phyloP scores from a whole-genome alignment of 2,113 vertebrate species.

The Cebus imitator region DNA sequence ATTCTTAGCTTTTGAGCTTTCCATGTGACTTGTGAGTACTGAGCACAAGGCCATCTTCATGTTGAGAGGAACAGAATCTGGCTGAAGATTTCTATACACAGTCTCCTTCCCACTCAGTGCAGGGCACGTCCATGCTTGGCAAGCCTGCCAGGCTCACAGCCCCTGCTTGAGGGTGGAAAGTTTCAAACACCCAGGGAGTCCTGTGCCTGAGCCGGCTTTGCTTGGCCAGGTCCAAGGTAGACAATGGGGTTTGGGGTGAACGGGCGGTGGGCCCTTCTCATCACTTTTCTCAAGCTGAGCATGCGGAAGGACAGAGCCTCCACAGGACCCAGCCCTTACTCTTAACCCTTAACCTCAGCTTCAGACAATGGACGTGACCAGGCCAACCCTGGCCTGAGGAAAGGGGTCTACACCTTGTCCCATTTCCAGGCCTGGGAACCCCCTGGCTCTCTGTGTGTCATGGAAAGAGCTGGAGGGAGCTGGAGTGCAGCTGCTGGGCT shows the following conservation, averaged over 20 bases:
- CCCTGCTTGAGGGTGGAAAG: neutral
- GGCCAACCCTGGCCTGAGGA: too few species aligned
- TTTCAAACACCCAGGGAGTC: neutral
- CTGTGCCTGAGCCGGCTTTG: neutral
- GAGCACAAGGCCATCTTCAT: neutral
- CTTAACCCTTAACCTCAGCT: neutral
- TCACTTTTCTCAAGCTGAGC: neutral
- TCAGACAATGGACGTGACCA: neutral
- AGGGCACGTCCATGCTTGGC: rapidly evolving
- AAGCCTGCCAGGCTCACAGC: too few species aligned
- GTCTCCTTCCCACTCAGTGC: neutral
- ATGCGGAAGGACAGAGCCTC: neutral
- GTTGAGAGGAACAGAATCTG: neutral
- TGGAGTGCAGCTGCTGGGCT: neutral
- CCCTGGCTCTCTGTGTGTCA: neutral
- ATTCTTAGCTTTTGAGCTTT: neutral
- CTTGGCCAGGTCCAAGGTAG: too few species aligned
- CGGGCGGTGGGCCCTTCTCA: neutral
- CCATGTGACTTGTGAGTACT: neutral
- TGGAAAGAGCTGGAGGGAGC: too few species aligned
- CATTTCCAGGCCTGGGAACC: neutral
- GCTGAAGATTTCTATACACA: rapidly evolving
- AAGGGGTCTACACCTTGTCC: neutral
- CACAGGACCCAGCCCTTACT: neutral
- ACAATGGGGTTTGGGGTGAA: too few species aligned